Percentiles rank a stretch among this genome's conserved stretches.
phyloP scores from a whole-genome alignment of 1,140 invertebrate species.

The Anoplolepis gracilipes region DNA sequence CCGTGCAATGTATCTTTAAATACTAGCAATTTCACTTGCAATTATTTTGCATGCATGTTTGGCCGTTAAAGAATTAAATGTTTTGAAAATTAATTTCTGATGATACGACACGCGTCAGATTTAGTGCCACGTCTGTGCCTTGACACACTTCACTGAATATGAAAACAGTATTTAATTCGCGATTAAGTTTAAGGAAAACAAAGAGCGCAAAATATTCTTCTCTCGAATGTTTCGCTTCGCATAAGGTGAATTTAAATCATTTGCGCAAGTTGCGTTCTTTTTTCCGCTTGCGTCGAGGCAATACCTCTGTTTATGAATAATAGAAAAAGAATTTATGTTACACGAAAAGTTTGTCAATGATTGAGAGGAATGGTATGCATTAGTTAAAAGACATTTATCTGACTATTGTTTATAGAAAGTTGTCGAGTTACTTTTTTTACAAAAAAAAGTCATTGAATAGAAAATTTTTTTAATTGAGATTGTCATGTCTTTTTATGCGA shows the following conservation, averaged over 20 bases:
- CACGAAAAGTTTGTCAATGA: background rate
- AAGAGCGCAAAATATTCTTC: background rate
- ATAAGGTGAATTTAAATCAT: background rate
- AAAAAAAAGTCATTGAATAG: conserved; percentile 7
- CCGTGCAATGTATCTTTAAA: too few species aligned
- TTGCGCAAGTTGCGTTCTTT: background rate
- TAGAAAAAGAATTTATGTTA: background rate
- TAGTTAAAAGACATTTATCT: conserved; percentile 15
- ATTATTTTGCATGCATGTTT: too few species aligned
- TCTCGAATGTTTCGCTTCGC: background rate
- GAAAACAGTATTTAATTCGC: background rate
- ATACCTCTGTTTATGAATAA: background rate
- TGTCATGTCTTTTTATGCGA: background rate
- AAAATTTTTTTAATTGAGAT: conserved; percentile 4
- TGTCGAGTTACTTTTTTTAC: background rate
- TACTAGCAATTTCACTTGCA: too few species aligned
- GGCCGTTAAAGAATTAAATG: background rate
- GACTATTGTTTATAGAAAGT: conserved; percentile 5
- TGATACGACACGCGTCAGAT: conserved; percentile 21
- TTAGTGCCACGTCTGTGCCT: conserved; percentile 14
- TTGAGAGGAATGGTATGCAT: background rate
- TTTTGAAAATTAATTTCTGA: background rate
- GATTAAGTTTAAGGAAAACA: background rate
- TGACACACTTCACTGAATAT: conserved; percentile 15
- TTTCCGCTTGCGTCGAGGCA: background rate